Evolutionary conservation across 2,113 vertebrate genomes (phyloP), one percentile per base, ranked within the genome.

Genomic region (Eptatretus burgeri): DNA sequence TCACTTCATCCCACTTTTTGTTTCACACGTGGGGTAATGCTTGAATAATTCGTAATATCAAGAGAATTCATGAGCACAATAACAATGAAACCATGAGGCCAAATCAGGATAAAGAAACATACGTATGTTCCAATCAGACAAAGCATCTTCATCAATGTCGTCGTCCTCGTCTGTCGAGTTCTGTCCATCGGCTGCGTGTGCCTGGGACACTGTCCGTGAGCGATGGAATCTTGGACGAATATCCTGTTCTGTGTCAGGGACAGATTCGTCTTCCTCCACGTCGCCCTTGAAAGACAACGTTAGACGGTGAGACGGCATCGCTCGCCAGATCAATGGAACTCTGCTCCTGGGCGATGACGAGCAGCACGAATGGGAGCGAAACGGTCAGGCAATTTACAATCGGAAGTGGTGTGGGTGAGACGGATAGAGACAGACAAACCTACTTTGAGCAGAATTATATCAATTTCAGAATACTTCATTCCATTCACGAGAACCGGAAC

Each of bases 41-140:
- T 7, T 41, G 7, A 41, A 41, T 41, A 41, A 41, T 41, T 41
- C 3, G 27, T 41, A 41, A 41, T 41, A 41, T 41, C 7, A 41
- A 41, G 27, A 41, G 3, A 41, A 41, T 41, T 41, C 7, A 41
- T 41, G 27, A 41, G 7, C 27, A 41, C 27, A 41, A 3, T 3
- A 41, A 41, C 27, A 41, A 41, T 41, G 7, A 3, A 41, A 41
- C 27, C 27, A 41, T 3, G 27, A 41, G 27, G 27, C 27, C 13
- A 65, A 51, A 51, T 66, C 14, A 14, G 9, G 10, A 51, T 13
- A 66, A 51, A 68, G 53, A 19, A 5, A 70, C 88, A 73, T 77
- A 95, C 88, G 83, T 71, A 95, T 75, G 76, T 95, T 95, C 88
- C 88, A 95, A 71, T 95, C 88, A 66, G 88, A 94, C 75, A 95